These are phyloP conservation scores for Octodon degus DNA, from an alignment of 2,113 vertebrate genomes.

Conservation along the genomic window DNA sequence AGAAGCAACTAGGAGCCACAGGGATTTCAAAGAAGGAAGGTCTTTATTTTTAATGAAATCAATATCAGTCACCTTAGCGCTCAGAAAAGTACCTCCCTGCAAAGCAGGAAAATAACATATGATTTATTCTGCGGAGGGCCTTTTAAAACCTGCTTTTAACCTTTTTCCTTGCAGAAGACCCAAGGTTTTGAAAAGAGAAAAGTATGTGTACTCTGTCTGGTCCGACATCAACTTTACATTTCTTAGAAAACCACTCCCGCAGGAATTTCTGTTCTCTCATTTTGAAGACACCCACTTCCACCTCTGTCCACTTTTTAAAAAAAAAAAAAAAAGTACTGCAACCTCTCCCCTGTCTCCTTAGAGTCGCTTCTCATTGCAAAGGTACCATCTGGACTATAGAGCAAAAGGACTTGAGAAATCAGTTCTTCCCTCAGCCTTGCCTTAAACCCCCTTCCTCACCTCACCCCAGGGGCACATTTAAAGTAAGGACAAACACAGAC, in stretches of 20 bases:
- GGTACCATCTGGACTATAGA: background rate
- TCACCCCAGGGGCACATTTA: background rate
- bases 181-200: background rate
- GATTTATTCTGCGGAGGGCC: background rate
- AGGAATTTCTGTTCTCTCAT: background rate
- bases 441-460: too few species aligned
- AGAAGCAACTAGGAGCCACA: background rate
- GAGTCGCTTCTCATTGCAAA: background rate
- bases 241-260: background rate
- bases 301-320: background rate
- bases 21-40: background rate
- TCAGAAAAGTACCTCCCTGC: background rate
- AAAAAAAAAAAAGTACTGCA: background rate
- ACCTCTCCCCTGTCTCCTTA: background rate
- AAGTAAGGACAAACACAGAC: background rate
- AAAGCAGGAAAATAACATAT: background rate
- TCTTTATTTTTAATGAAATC: slow-evolving; percentile 58
- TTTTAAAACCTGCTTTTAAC: background rate
- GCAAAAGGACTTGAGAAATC: background rate
- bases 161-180: background rate
- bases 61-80: slow-evolving; percentile 47
- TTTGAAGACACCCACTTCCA: background rate
- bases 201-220: background rate
- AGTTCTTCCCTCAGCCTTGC: too few species aligned
- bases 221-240: background rate